These are phyloP conservation scores for Hemaris fuciformis DNA, from an alignment of 2,888 invertebrate species.

Conservation along the genomic window DNA sequence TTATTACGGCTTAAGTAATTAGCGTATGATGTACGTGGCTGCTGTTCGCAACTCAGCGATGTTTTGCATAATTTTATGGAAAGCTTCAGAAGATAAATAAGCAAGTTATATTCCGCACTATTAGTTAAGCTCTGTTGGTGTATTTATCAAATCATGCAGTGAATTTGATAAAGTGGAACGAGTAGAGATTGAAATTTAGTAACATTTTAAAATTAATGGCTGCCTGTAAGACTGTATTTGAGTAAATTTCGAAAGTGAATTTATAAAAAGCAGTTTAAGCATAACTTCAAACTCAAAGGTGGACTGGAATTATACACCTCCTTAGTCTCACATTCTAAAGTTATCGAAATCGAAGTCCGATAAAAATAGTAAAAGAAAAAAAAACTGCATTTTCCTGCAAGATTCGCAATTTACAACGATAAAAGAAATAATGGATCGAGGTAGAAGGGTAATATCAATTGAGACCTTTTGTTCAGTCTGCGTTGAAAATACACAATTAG, in stretches of 20 bases:
- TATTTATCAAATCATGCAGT: not conserved
- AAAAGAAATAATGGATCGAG: not conserved
- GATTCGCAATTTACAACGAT: not conserved
- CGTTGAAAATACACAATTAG: conserved; percentile 7
- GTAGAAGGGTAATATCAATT: conserved; percentile 1
- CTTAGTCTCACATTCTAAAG: not conserved
- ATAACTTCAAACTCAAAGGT: not conserved
- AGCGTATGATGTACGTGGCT: not conserved
- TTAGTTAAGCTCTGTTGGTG: not conserved
- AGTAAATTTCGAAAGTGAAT: too few relatives aligned
- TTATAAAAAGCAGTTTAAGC: not conserved
- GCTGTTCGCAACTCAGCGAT: not conserved
- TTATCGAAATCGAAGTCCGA: not conserved
- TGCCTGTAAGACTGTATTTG: too few relatives aligned
- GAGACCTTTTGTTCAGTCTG: not conserved
- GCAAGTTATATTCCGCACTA: not conserved
- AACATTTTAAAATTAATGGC: too few relatives aligned
- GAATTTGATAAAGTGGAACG: not conserved
- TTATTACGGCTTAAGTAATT: conserved; percentile 4
- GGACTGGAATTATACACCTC: not conserved
- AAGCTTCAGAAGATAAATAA: not conserved
- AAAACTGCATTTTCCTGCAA: not conserved
- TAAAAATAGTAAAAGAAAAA: not conserved
- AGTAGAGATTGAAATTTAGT: too few relatives aligned
- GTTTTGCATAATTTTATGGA: not conserved